These are phyloP conservation scores for Plebejus anna DNA, from an alignment of 2,888 invertebrate species.

Conservation along the genomic window DNA sequence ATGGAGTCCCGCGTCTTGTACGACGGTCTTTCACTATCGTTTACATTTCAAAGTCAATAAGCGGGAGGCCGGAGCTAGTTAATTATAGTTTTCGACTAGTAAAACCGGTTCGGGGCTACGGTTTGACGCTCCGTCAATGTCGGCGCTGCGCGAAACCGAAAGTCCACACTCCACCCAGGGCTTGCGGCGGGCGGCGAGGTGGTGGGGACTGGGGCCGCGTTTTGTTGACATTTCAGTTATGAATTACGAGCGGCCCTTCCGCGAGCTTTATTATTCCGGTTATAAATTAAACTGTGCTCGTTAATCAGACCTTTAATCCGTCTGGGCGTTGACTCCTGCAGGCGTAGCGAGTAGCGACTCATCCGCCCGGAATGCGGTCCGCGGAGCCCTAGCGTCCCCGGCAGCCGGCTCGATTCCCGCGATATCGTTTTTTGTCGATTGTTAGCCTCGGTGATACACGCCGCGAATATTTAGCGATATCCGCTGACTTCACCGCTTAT, in stretches of 20 bases:
- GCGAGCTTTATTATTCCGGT: slow-evolving; percentile 71
- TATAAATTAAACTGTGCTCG: slow-evolving; percentile 73
- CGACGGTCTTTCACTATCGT: slow-evolving; percentile 44
- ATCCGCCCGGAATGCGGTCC: slow-evolving; percentile 67
- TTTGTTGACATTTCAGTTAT: slow-evolving; percentile 62
- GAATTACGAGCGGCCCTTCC: slow-evolving; percentile 58
- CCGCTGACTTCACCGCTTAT: slow-evolving; percentile 77
- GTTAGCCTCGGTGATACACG: slow-evolving; percentile 77
- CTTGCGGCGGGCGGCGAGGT: not conserved
- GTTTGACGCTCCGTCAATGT: slow-evolving; percentile 58
- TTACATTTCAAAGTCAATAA: slow-evolving; percentile 46
- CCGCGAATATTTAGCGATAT: slow-evolving; percentile 79
- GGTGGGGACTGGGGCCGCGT: slow-evolving; percentile 36
- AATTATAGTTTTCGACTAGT: slow-evolving; percentile 64
- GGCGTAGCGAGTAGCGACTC: slow-evolving; percentile 54
- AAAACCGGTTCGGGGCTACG: slow-evolving; percentile 57
- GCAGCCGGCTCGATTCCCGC: not conserved
- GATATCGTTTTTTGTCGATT: slow-evolving; percentile 62
- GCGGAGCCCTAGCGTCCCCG: slow-evolving; percentile 1
- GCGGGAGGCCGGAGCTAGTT: slow-evolving; percentile 34
- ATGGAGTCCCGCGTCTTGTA: slow-evolving; percentile 42
- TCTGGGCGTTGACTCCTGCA: slow-evolving; percentile 74
- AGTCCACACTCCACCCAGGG: slow-evolving; percentile 52
- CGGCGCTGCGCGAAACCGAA: slow-evolving; percentile 76
- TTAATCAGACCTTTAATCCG: slow-evolving; percentile 77